Evolutionary conservation across 2,888 invertebrate genomes (phyloP).

Genomic region (Perizoma flavofasciatum): DNA sequence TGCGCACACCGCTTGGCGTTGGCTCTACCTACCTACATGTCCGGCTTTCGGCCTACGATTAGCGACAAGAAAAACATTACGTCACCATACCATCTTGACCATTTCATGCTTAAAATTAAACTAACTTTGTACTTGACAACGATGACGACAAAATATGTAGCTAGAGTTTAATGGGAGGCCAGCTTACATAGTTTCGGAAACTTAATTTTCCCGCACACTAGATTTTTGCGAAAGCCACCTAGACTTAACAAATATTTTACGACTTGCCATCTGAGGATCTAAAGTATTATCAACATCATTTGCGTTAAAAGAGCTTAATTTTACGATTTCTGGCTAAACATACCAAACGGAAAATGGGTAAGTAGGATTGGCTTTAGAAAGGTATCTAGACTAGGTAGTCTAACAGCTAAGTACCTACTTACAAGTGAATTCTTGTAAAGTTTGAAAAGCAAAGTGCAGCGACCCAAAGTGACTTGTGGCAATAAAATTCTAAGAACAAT

Average conservation of each 20-base stretch:
- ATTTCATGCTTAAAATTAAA: constrained; percentile 45
- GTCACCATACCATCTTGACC: constrained; percentile 58
- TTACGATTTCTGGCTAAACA: constrained; percentile 15
- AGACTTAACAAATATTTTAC: constrained; percentile 37
- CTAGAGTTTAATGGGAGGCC: constrained; percentile 21
- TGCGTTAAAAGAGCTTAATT: constrained; percentile 10
- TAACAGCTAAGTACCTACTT: not conserved
- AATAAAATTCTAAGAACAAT: too few relatives aligned
- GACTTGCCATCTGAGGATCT: constrained; percentile 30
- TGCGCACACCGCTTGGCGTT: constrained; percentile 73
- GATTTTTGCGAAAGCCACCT: constrained; percentile 43
- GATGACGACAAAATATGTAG: constrained; percentile 36
- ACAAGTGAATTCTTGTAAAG: not conserved
- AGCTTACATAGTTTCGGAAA: not conserved
- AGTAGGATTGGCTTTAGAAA: constrained; percentile 5
- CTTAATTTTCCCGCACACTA: constrained; percentile 37
- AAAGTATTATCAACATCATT: constrained; percentile 17
- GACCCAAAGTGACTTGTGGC: too few relatives aligned
- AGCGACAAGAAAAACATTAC: constrained; percentile 68
- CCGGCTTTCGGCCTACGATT: constrained; percentile 73
- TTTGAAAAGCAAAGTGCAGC: not conserved
- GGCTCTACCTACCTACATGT: constrained; percentile 70
- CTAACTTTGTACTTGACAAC: constrained; percentile 36
- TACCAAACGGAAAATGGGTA: constrained; percentile 27
- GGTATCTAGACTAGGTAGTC: not conserved